Percentiles rank a stretch among this genome's conserved stretches.
phyloP scores from a whole-genome alignment of 2,888 invertebrate genomes.

The Eupelmus urozonus region DNA sequence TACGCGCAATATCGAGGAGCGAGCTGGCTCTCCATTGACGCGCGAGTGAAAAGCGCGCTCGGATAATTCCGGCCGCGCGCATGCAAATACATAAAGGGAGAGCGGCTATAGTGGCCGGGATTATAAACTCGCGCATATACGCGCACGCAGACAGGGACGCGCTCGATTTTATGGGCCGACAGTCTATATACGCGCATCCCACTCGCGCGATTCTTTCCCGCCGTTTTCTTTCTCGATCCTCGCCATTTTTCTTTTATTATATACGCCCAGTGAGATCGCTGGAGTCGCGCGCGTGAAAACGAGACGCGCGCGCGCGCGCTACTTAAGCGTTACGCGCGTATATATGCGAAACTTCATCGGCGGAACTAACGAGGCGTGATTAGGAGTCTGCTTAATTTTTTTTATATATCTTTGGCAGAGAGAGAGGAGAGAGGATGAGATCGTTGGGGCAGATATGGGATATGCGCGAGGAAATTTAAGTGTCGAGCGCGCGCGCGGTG shows the following conservation, averaged over 20 bases:
- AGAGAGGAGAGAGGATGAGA: neutral
- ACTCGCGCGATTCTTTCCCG: no score
- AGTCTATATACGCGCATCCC: neutral
- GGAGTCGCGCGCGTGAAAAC: neutral
- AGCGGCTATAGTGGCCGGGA: neutral
- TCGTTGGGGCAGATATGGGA: neutral
- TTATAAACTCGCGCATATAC: slow-evolving; percentile 30
- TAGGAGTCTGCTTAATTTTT: neutral
- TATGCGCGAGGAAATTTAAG: neutral
- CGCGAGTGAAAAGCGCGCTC: neutral
- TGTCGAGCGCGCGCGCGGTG: neutral
- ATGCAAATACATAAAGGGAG: slow-evolving; percentile 31
- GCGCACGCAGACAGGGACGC: neutral
- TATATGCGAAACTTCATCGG: slow-evolving; percentile 16
- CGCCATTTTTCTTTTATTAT: slow-evolving; percentile 25
- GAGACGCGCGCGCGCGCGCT: neutral
- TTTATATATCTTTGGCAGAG: neutral
- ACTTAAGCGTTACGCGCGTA: neutral
- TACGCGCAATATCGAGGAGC: neutral
- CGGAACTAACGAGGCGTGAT: slow-evolving; percentile 36
- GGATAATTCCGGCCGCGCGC: slow-evolving; percentile 12
- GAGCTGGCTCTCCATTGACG: no score
- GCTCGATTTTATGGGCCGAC: no score
- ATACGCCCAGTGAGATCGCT: no score
- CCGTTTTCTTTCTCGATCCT: neutral